Base-by-base conservation (phyloP, 2,797 vertebrate genomes). In the Cheirogaleus major region DNA sequence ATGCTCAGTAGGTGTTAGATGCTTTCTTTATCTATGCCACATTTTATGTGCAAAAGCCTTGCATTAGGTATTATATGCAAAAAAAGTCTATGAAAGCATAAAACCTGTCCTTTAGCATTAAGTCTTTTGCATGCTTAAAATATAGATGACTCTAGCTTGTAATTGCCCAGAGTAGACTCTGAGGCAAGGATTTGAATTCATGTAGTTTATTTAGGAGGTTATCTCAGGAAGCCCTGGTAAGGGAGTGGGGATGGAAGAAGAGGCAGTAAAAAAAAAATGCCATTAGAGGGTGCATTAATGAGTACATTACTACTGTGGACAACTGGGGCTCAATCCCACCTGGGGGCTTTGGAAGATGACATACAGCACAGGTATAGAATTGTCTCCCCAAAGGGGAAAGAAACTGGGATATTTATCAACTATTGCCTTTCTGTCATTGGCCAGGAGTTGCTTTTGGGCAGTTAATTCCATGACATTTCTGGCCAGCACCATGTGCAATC, bases 81-180 rank as follows among this genome's bases (percentile, higher is more conserved):
- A 43, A 57, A 52, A 52, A n/a, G 15, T 52, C 69, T 41, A 50
- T 55, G 75, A 69, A 89, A 67, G 59, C 25, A 65, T 27, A 30
- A 45, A 32, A 61, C 38, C 67, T 67, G 22, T 88, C 30, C 13
- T 85, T 92, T 80, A 63, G 59, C 38, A 85, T 80, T 52, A 59
- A 80, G 79, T 89, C 15, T 69, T 50, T 82, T 93, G 18, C 50
- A 84, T 96, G 43, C 25, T 84, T 85, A 95, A 92, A 38, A 73
- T 84, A 22, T 13, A 91, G 83, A 27, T 87, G 89, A 85, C 25
- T 86, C 89, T 23, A 80, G 76, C n/a, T 76, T 70, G 9, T 57
- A 83, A 87, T 79, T 87, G 67, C 48, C 0, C 1, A 73, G 52
- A 73, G 15, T 92, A 59, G 35, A 55, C 63, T 69, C 55, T 65